Base-by-base conservation (phyloP, 1,140 invertebrate genomes). In the Bombus sylvicola region DNA sequence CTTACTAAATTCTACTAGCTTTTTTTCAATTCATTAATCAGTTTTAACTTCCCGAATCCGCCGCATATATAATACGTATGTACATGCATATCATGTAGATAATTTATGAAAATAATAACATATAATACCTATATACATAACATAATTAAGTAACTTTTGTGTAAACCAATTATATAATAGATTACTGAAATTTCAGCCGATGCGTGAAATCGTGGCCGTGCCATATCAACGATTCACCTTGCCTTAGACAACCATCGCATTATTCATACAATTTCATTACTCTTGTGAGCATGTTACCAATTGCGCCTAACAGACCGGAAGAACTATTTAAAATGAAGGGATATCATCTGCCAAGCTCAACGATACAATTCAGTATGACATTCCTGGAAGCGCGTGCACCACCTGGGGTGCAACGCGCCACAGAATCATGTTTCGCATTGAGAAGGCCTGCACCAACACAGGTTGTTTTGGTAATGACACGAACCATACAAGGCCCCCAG, bases 251-350 rank as follows among this genome's bases (percentile, higher is more conserved):
- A 90, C 98, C 98, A 0, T 96, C 98, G 31, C 97, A 97, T 76
- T 98, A 97, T 92, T 98, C 98, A 10, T 98, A 97, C 95, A 99
- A 99, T 95, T 99, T 98, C 94, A 97, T 99, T 86, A 98, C 98
- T 0, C 97, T 99, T 89, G 97, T 98, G 0, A 97, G 98, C 75
- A 98, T 98, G 93, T 95, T 98, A 31, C 97, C 97, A 41, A 96
- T 99, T 13, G 97, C 98, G 0, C 92, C 95, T 3, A 95, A 94
- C 85, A 97, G 96, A 10, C 96, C 96, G 88, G 95, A 98, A 66
- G 97, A 98, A 78, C 95, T 99, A 3, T 99, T 99, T 94, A 98
- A 97, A 18, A 98, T 99, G 96, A 96, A 97, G 81, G 97, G 98
- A 0, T 97, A 98, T 0, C 94, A 96, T 31, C 97, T 97, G 95